phyloP scores from a whole-genome alignment of 2,888 invertebrate genomes.

The Tyria jacobaeae region DNA sequence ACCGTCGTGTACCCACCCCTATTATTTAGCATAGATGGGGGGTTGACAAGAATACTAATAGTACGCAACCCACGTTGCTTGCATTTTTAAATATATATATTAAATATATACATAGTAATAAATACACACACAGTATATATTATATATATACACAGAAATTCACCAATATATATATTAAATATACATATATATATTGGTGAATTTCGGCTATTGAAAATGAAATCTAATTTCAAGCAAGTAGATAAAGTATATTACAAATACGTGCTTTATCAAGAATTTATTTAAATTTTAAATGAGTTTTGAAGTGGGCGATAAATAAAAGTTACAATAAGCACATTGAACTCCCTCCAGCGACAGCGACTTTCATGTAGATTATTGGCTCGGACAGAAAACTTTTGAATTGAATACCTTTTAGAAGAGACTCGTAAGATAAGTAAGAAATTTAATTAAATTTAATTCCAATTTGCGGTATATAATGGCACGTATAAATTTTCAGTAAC shows the following conservation, averaged over 20 bases:
- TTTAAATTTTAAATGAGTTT: constrained; percentile 1
- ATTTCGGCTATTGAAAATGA: too few species aligned
- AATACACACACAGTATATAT: too few species aligned
- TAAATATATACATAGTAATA: too few species aligned
- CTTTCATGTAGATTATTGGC: constrained; percentile 27
- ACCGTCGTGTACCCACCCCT: too few species aligned
- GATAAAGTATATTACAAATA: constrained; percentile 4
- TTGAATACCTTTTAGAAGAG: constrained; percentile 51
- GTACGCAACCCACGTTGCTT: too few species aligned
- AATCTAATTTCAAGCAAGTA: background rate
- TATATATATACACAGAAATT: too few species aligned
- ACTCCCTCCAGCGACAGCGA: constrained; percentile 21
- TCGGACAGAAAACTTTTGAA: constrained; percentile 34
- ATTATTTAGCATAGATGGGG: too few species aligned
- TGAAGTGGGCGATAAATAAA: constrained; percentile 13
- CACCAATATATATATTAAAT: too few species aligned
- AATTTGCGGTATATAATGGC: constrained; percentile 53
- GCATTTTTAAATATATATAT: too few species aligned
- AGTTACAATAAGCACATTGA: constrained; percentile 18
- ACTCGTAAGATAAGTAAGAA: constrained; percentile 61
- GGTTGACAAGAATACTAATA: too few species aligned
- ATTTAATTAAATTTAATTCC: constrained; percentile 71
- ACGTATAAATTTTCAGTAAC: constrained; percentile 52
- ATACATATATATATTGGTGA: too few species aligned
- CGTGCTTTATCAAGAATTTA: constrained; percentile 2